Evolutionary conservation across 2,888 invertebrate genomes (phyloP).

Genomic region (Drosophila kambysellisi): DNA sequence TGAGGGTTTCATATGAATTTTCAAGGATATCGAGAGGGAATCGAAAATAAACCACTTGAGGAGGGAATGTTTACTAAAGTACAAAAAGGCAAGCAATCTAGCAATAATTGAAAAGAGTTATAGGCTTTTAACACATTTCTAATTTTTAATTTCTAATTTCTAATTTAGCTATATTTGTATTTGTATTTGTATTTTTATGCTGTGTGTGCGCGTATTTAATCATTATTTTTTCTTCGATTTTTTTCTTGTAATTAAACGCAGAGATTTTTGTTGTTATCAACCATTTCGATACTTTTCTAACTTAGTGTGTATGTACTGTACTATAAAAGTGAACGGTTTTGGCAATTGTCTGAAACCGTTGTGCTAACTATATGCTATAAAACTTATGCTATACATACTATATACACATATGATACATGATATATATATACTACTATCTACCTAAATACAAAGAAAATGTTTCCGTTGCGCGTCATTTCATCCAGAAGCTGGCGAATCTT

Average conservation of each 20-base stretch:
- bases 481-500: no score
- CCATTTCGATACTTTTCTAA: neutral
- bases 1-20: conserved; percentile 12
- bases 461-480: no score
- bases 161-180: conserved; percentile 14
- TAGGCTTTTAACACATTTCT: conserved; percentile 49
- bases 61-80: conserved; percentile 64
- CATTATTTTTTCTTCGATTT: neutral
- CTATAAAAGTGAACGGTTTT: conserved; percentile 17
- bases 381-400: conserved; percentile 32
- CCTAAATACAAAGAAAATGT: no score
- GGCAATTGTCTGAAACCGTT: conserved; percentile 35
- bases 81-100: conserved; percentile 72
- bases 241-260: conserved; percentile 34
- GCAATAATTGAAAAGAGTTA: conserved; percentile 59
- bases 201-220: conserved; percentile 16
- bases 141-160: conserved; percentile 7
- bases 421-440: conserved; percentile 36
- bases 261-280: conserved; percentile 37
- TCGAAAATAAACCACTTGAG: conserved; percentile 11
- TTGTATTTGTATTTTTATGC: neutral
- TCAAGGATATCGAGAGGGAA: neutral
- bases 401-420: conserved; percentile 8
- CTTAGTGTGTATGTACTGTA: conserved; percentile 10
- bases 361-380: conserved; percentile 46